Conservation (phyloP, 2,888 invertebrate species). For the Myopa testacea region DNA sequence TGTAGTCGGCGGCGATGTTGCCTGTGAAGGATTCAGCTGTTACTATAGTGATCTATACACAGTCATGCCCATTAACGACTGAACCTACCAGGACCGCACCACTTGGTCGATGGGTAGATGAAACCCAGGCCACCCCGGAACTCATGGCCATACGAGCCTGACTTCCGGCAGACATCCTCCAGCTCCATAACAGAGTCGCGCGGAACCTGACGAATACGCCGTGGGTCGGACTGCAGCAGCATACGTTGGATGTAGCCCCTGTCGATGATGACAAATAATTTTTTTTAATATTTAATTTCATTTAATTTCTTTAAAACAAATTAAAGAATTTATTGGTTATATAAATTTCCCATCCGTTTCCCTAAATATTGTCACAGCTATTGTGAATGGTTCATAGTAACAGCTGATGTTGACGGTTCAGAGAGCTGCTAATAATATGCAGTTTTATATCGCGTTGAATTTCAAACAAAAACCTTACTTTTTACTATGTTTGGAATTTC, state of each 20-base stretch:
- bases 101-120: conserved; percentile 79
- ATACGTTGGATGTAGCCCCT: conserved; percentile 74
- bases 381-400: neutral
- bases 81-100: conserved; percentile 77
- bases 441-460: too few relatives aligned
- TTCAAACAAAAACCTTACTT: too few relatives aligned
- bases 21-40: conserved; percentile 60
- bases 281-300: too few relatives aligned
- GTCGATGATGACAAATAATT: neutral
- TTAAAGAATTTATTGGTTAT: too few relatives aligned
- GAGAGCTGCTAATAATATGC: too few relatives aligned
- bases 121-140: conserved; percentile 70
- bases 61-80: too few relatives aligned
- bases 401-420: neutral
- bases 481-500: too few relatives aligned
- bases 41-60: neutral
- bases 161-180: conserved; percentile 71
- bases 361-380: too few relatives aligned
- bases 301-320: too few relatives aligned
- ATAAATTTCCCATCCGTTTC: too few relatives aligned
- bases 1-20: conserved; percentile 72
- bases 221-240: conserved; percentile 72
- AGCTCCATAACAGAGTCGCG: conserved; percentile 72
- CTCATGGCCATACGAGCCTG: conserved; percentile 63
- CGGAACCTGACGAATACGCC: conserved; percentile 73